Evolutionary conservation across 2,888 invertebrate species (phyloP), one percentile per base, ranked within the genome.

Genomic region (Macrosoma leucophasiata): DNA sequence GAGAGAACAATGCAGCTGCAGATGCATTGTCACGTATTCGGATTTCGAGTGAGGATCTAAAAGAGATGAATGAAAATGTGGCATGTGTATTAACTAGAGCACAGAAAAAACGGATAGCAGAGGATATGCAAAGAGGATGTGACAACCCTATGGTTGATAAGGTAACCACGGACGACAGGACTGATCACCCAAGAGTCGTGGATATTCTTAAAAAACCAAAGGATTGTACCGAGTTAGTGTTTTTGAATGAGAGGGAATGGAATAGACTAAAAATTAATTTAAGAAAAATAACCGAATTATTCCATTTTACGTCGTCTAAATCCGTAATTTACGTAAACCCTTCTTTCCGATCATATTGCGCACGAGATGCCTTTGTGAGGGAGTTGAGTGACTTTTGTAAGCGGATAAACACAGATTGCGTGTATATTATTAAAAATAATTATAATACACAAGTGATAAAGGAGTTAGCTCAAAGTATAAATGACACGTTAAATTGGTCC

Each of bases 361-460:
- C 39, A 31, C 39, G 31, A 39, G 25, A 3, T 31, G 39, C 28
- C 31, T 35, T 39, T 15, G 39, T 32, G 39, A 24, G 19, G 11
- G 28, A 36, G 7, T 21, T 39, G 14, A 14, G 17, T n/a, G n/a
- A 28, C 8, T 39, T 39, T 29, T 33, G 33, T 29, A 36, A 36
- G 19, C 23, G 21, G 14, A 12, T 24, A 12, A 33, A 39, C 7
- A 14, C 39, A 9, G 13, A 38, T 4, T 33, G 39, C 31, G 3
- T 41, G 28, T 40, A 12, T 11, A 24, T 47, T 14, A 18, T 43
- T 8, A 43, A 41, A 34, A 41, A 29, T 31, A 23, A 40, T 15
- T 19, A 39, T 13, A 41, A 41, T 34, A 11, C 20, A n/a, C 11
- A 21, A 22, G 43, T 39, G 33, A 36, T 43, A 23, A 25, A 43